Evolutionary conservation across 2,797 vertebrate genomes (phyloP).

Genomic region (Myotis planiceps): DNA sequence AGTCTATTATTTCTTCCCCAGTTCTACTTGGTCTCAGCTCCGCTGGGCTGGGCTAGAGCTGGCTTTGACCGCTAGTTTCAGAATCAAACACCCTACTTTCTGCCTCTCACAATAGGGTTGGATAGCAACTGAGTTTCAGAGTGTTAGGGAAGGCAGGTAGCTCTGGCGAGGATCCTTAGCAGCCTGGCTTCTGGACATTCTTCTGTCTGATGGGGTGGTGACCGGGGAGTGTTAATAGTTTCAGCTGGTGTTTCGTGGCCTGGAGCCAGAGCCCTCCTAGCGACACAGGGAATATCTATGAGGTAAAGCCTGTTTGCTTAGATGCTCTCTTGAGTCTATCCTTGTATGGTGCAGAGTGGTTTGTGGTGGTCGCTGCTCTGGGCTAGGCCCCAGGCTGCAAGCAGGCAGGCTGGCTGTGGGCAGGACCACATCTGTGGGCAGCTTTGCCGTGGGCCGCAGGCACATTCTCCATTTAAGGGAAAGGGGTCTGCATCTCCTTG

Average conservation of each 20-base stretch:
- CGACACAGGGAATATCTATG: not conserved
- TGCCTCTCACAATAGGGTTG: not conserved
- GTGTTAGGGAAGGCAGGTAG: not conserved
- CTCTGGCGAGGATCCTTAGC: not conserved
- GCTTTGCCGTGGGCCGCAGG: conserved; percentile 67
- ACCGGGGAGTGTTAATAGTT: not conserved
- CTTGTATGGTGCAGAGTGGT: not conserved
- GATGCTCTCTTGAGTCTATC: not conserved
- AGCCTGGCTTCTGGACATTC: not conserved
- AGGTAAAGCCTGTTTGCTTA: not conserved
- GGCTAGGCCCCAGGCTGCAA: not conserved
- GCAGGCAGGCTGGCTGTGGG: conserved; percentile 37
- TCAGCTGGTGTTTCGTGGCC: conserved; percentile 4
- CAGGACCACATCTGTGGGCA: conserved; percentile 58
- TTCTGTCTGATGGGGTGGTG: not conserved
- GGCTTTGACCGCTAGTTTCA: not conserved
- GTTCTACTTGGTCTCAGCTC: not conserved
- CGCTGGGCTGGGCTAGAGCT: not conserved
- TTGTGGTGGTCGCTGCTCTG: not conserved
- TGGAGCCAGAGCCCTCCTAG: conserved; percentile 27
- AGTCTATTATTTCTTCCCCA: not conserved
- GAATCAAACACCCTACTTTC: not conserved
- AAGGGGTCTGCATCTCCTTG: conserved; percentile 81
- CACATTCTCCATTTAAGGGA: conserved; percentile 81
- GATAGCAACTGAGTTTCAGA: not conserved